Base-by-base conservation (phyloP, 2,113 vertebrate species). In the Nettapus auritus region DNA sequence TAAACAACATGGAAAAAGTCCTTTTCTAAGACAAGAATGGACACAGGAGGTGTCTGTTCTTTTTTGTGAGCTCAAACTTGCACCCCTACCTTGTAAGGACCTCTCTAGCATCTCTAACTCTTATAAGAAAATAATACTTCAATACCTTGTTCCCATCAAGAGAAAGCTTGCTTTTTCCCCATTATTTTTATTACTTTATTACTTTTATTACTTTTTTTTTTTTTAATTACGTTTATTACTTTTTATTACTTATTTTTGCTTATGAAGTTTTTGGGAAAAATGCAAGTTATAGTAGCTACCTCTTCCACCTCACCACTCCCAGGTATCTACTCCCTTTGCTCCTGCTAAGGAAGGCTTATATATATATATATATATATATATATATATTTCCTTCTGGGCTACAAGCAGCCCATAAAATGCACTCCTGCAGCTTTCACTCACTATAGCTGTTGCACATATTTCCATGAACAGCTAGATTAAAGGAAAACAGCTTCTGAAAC, bases 401-500 rank as follows among this genome's bases (percentile, higher is more conserved):
- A 42, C 2, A 9, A 89, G 36, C 40, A 84, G 36, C 31, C 31
- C 46, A 55, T 40, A 78, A 78, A 78, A 67, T 2, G 5, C 46
- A 83, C 13, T 8, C 44, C 53, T 74, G 25, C 40, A 91, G 25
- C 28, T 79, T 95, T 63, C 57, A 22, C 5, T 2, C 15, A 8
- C 48, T 36, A 44, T 31, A 46, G 11, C 67, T 66, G 33, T 77
- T 3, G 3, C 28, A 59, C 48, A 4, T 40, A 33, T 15, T 14
- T 64, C 63, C 25, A 36, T 60, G 25, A 91, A 29, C 34, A 74
- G 11, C 70, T 86, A 92, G 59, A 59, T 88, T 83, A 62, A 91
- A 91, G 79, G 59, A 77, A 91, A 59, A 16, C 14, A 26, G 17
- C 62, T 80, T 88, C 56, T 80, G 80, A 90, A 93, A 90, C 7